A percentile compares a stretch with the other conserved stretches of the same genome.
Conservation (phyloP, 2,113 vertebrate genomes). For the Caranx melampygus region DNA sequence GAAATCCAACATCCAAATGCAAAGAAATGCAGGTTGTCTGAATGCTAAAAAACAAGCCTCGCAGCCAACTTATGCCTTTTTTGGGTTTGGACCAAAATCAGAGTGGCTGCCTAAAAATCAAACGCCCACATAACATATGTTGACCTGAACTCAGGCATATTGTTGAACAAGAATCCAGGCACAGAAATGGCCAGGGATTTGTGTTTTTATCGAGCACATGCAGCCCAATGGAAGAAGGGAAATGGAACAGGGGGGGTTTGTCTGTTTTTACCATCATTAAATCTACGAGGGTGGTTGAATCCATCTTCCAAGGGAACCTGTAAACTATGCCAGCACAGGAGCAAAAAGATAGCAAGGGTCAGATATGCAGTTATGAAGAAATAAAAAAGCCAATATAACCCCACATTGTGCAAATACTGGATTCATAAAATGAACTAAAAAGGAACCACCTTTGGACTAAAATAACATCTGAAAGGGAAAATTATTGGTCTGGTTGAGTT, state of each 20-base stretch:
- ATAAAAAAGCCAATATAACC: conserved; percentile 69
- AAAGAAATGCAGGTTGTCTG: conserved; percentile 22
- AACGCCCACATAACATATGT: conserved; percentile 52
- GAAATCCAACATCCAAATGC: conserved; percentile 44
- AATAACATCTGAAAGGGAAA: conserved; percentile 57
- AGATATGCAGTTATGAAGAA: conserved; percentile 66
- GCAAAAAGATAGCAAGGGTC: conserved; percentile 56
- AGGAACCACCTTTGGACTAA: conserved; percentile 29
- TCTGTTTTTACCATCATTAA: conserved; percentile 43
- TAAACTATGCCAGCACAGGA: conserved; percentile 46
- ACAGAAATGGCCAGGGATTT: conserved; percentile 40
- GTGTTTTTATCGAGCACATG: conserved; percentile 42
- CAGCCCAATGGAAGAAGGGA: conserved; percentile 34
- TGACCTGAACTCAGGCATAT: conserved; percentile 46
- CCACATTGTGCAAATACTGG: conserved; percentile 52
- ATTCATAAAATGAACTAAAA: conserved; percentile 60
- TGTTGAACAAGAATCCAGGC: conserved; percentile 49
- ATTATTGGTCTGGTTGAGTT: conserved; percentile 45
- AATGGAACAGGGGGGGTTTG: background rate
- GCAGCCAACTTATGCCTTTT: conserved; percentile 32
- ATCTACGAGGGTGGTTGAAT: conserved; percentile 43
- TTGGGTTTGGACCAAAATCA: conserved; percentile 45
- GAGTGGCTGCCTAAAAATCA: conserved; percentile 34
- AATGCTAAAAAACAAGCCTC: conserved; percentile 28
- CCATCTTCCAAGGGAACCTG: conserved; percentile 30